phyloP scores from a whole-genome alignment of 2,113 vertebrate species.

The Brienomyrus longianalis region DNA sequence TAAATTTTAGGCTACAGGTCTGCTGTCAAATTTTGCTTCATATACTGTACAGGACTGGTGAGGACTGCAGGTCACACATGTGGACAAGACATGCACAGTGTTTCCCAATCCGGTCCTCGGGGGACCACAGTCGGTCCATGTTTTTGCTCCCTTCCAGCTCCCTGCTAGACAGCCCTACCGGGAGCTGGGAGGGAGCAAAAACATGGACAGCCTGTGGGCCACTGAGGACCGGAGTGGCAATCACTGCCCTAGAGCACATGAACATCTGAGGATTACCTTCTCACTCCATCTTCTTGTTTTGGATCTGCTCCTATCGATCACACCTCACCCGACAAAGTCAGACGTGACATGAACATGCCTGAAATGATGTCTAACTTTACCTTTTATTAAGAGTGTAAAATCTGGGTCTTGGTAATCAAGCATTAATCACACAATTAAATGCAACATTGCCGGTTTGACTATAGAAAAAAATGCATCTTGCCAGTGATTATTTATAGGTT shows the following conservation, averaged over 20 bases:
- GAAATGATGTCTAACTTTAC: background rate
- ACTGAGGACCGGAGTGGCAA: too few relatives aligned
- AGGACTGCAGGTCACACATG: background rate
- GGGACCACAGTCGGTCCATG: too few relatives aligned
- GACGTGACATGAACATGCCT: background rate
- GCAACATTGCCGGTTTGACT: background rate
- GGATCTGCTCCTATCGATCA: background rate
- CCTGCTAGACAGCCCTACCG: too few relatives aligned
- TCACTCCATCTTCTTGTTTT: background rate
- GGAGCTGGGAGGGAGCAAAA: too few relatives aligned
- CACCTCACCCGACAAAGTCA: background rate
- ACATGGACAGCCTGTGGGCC: too few relatives aligned
- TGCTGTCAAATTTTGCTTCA: background rate
- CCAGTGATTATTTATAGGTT: background rate
- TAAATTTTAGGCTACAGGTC: background rate
- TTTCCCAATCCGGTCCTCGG: background rate
- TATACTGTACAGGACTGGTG: background rate
- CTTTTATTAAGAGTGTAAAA: background rate
- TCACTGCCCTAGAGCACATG: too few relatives aligned
- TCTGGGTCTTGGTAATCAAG: background rate
- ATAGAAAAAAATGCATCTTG: background rate
- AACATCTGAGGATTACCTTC: background rate
- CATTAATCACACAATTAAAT: background rate
- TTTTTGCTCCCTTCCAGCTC: too few relatives aligned
- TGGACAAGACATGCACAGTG: background rate